phyloP scores from a whole-genome alignment of 2,113 vertebrate species.

The Anarrhichthys ocellatus region DNA sequence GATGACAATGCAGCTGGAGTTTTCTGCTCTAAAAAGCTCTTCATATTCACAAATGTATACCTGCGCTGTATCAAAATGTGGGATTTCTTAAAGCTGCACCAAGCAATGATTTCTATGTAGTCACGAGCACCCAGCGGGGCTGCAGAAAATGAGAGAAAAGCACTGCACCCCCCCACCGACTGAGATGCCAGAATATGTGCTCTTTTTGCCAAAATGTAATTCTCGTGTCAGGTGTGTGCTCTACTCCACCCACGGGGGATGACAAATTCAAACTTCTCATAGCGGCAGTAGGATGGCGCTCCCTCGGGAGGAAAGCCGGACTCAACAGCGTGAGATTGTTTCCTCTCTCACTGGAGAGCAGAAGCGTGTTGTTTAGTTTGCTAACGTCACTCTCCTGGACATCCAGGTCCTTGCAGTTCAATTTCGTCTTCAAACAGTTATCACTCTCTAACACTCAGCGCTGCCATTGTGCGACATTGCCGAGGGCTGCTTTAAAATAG shows the following conservation, averaged over 20 bases:
- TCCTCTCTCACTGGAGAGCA: constrained; percentile 54
- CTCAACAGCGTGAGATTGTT: constrained; percentile 51
- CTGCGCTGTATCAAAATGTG: neutral
- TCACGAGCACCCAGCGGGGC: constrained; percentile 34
- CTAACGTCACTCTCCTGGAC: constrained; percentile 37
- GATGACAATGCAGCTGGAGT: constrained; percentile 1
- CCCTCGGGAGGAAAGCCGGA: constrained; percentile 41
- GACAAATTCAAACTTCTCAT: constrained; percentile 65
- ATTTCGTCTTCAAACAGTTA: constrained; percentile 29
- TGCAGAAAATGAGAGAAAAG: constrained; percentile 17
- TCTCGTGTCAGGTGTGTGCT: constrained; percentile 67
- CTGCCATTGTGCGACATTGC: constrained; percentile 69
- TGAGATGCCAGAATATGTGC: constrained; percentile 47
- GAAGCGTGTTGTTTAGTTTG: constrained; percentile 16
- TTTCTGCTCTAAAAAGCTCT: constrained; percentile 31
- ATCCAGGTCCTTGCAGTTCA: constrained; percentile 37
- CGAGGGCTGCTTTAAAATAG: constrained; percentile 63
- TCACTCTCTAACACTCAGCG: constrained; percentile 11
- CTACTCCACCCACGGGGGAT: constrained; percentile 63
- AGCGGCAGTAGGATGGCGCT: constrained; percentile 38
- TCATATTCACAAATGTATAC: constrained; percentile 14
- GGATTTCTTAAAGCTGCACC: constrained; percentile 27
- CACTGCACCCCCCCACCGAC: neutral
- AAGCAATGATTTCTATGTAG: constrained; percentile 25
- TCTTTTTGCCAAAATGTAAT: constrained; percentile 72